phyloP scores from a whole-genome alignment of 2,888 invertebrate species.

The Pseudococcus longispinus region DNA sequence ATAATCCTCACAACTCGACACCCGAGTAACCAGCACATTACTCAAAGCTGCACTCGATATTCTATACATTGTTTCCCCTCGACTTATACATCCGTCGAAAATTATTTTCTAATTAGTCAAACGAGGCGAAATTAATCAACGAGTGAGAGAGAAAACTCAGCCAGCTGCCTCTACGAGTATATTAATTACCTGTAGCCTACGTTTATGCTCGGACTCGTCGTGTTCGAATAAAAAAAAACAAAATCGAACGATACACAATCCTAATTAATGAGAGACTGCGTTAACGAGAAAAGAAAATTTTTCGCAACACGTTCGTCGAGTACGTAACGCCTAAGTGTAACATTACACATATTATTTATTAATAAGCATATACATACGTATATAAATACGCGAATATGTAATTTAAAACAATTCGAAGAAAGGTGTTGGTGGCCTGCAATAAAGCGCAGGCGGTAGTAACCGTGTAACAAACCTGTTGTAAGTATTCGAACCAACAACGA shows the following conservation, averaged over 20 bases:
- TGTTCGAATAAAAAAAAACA: neutral
- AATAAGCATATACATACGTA: neutral
- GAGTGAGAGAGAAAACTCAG: neutral
- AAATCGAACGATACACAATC: neutral
- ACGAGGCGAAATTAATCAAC: neutral
- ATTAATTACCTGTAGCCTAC: neutral
- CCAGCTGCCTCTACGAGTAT: neutral
- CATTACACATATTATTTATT: neutral
- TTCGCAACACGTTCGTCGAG: neutral
- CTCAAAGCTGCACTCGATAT: neutral
- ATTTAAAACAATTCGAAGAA: constrained; percentile 6
- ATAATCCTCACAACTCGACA: too few species aligned
- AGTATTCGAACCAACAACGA: neutral
- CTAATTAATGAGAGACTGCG: constrained; percentile 8
- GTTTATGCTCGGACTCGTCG: neutral
- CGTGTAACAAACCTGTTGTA: neutral
- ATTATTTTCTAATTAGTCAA: constrained; percentile 15
- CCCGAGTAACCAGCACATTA: too few species aligned
- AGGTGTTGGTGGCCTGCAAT: neutral
- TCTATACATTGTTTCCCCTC: neutral
- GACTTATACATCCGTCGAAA: neutral
- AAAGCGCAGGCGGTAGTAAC: neutral
- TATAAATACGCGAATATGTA: neutral
- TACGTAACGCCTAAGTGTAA: neutral
- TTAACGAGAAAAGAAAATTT: constrained; percentile 10